Conservation (phyloP, 2,113 vertebrate species). For the Prionailurus bengalensis region DNA sequence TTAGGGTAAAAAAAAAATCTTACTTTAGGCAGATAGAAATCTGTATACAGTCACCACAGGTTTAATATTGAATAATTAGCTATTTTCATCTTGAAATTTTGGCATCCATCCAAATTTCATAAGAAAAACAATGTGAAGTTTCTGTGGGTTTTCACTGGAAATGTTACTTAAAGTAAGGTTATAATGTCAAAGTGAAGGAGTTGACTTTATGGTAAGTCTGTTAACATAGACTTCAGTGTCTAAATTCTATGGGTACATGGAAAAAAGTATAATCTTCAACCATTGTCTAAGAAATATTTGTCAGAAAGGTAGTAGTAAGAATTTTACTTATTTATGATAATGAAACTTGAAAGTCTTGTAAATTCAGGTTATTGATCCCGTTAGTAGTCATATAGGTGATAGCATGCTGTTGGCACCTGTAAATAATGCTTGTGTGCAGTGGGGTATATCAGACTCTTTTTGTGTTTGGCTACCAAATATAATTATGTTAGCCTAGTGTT, state of each 20-base stretch:
- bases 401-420: not conserved
- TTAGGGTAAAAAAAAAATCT: conserved; percentile 11
- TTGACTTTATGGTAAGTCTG: not conserved
- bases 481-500: not conserved
- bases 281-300: not conserved
- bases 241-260: not conserved
- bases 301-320: not conserved
- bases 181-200: not conserved
- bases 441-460: not conserved
- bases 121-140: not conserved
- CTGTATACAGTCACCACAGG: not conserved
- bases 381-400: not conserved
- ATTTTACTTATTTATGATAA: not conserved
- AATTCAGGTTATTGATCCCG: not conserved
- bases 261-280: not conserved
- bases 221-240: not conserved
- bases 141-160: not conserved
- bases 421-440: not conserved
- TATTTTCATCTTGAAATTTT: not conserved
- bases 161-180: not conserved
- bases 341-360: not conserved
- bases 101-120: not conserved
- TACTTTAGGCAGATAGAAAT: not conserved
- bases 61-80: not conserved
- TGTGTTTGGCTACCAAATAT: not conserved